Conservation (phyloP, 2,888 invertebrate species). For the Eretmocerus hayati region DNA sequence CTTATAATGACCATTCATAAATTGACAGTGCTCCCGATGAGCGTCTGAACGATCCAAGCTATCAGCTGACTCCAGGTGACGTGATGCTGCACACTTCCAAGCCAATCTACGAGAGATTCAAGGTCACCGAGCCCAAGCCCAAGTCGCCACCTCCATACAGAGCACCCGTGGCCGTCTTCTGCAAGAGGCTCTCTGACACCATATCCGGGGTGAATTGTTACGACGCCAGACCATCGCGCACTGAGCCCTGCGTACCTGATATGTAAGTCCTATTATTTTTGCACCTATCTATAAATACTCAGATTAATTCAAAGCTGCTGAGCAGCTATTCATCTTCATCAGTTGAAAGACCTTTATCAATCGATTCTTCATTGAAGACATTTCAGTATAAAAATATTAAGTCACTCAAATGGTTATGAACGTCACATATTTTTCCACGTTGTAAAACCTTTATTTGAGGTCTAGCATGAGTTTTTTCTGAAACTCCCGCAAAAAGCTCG, state of each 20-base stretch:
- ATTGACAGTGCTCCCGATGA: conserved; percentile 4
- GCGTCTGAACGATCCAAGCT: conserved; percentile 26
- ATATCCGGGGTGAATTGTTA: conserved; percentile 9
- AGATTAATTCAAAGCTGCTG: too few species aligned
- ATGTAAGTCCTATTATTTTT: too few species aligned
- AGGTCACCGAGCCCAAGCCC: conserved; percentile 11
- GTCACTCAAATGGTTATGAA: too few species aligned
- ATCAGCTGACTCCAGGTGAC: conserved; percentile 23
- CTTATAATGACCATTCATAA: background rate
- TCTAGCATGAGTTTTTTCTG: too few species aligned
- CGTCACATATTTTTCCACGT: too few species aligned
- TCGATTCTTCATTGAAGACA: too few species aligned
- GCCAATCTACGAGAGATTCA: background rate
- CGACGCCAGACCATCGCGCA: background rate
- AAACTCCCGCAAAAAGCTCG: too few species aligned
- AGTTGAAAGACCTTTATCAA: too few species aligned
- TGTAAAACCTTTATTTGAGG: too few species aligned
- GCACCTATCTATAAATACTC: too few species aligned
- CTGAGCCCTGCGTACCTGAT: background rate
- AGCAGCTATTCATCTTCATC: too few species aligned
- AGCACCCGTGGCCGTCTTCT: conserved; percentile 23
- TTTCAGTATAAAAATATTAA: too few species aligned
- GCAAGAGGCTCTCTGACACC: conserved; percentile 16
- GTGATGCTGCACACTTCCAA: conserved; percentile 23
- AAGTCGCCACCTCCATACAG: conserved; percentile 24